Conservation (phyloP, 2,888 invertebrate species). For the Psylliodes chrysocephalus region DNA sequence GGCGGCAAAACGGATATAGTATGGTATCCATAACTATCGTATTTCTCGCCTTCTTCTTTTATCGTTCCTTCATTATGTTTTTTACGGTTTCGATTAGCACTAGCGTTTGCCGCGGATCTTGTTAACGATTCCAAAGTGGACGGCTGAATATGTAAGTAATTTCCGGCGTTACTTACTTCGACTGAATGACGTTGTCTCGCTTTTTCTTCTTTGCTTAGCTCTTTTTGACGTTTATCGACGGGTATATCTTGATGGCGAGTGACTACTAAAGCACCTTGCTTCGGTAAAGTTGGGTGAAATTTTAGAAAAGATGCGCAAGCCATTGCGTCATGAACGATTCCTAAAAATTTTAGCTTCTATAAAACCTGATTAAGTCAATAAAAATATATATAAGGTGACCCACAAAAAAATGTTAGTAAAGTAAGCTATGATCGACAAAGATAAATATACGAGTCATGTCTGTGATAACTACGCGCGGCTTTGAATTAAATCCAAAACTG, state of each 20-base stretch:
- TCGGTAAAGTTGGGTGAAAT: slow-evolving; percentile 88
- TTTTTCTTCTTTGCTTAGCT: slow-evolving; percentile 70
- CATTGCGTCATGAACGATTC: slow-evolving; percentile 97
- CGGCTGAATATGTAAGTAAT: slow-evolving; percentile 82
- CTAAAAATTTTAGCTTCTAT: no score
- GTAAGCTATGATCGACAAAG: no score
- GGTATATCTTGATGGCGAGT: slow-evolving; percentile 67
- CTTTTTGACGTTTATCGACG: slow-evolving; percentile 64
- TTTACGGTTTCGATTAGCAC: slow-evolving; percentile 72
- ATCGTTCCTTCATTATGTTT: slow-evolving; percentile 65
- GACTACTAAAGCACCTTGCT: slow-evolving; percentile 80
- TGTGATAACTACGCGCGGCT: no score
- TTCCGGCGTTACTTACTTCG: slow-evolving; percentile 77
- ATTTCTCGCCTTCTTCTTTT: slow-evolving; percentile 66
- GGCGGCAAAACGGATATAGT: slow-evolving; percentile 85
- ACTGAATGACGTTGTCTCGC: slow-evolving; percentile 87
- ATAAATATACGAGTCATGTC: no score
- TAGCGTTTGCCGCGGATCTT: slow-evolving; percentile 82
- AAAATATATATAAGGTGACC: no score
- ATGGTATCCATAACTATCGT: slow-evolving; percentile 62
- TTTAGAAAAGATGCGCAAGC: slow-evolving; percentile 96
- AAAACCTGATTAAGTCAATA: no score
- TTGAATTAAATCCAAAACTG: no score
- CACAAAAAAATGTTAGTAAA: no score
- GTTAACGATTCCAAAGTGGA: slow-evolving; percentile 81